These are phyloP conservation scores for Teleopsis dalmanni DNA, from an alignment of 1,140 invertebrate genomes.

Conservation along the genomic window DNA sequence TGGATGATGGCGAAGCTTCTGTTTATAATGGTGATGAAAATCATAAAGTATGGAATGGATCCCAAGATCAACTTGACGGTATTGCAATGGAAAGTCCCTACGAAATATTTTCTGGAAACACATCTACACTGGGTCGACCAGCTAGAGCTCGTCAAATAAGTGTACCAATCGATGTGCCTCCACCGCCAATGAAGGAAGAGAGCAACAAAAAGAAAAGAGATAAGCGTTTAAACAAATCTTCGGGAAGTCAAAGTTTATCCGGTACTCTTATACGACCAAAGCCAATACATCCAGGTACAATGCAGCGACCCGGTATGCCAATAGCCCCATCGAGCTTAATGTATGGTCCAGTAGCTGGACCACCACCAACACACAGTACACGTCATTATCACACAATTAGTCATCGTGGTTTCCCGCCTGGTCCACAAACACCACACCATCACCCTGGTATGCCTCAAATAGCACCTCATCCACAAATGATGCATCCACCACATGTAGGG, in stretches of 20 bases:
- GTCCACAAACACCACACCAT: constrained; percentile 6
- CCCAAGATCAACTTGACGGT: constrained; percentile 62
- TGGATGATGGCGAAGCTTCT: constrained; percentile 64
- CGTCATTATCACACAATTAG: constrained; percentile 41
- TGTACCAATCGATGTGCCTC: constrained; percentile 67
- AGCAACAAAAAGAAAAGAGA: constrained; percentile 29
- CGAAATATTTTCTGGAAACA: constrained; percentile 55
- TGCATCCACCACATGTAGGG: constrained; percentile 19
- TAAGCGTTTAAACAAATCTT: constrained; percentile 35
- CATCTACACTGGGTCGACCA: constrained; percentile 66
- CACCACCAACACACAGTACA: constrained; percentile 16
- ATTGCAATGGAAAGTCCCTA: constrained; percentile 54
- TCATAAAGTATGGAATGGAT: constrained; percentile 85
- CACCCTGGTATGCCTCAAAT: constrained; percentile 18
- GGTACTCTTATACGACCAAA: constrained; percentile 42
- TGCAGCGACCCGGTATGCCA: constrained; percentile 28
- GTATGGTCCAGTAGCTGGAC: constrained; percentile 26
- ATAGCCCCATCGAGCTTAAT: constrained; percentile 22
- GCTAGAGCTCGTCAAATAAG: constrained; percentile 71
- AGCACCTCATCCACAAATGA: constrained; percentile 25
- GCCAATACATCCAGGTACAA: constrained; percentile 33
- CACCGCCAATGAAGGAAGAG: constrained; percentile 50
- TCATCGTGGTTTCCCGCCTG: constrained; percentile 30
- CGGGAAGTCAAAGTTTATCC: constrained; percentile 39
- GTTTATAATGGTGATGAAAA: constrained; percentile 86